Base-by-base conservation (phyloP, 2,797 vertebrate genomes). In the Myiothlypis chrysogaster region DNA sequence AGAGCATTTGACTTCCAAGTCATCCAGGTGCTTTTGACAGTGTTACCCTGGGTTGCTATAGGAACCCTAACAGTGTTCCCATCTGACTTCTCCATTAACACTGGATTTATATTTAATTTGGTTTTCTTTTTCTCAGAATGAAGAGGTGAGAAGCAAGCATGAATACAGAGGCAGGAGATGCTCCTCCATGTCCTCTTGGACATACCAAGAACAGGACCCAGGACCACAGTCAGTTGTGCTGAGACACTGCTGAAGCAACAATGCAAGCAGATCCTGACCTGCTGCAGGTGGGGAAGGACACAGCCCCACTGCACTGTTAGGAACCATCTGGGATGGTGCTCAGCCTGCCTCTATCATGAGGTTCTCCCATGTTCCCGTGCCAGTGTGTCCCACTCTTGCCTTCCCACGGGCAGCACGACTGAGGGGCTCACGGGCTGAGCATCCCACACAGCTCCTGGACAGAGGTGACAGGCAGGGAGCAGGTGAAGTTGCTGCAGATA, bases 401-500 rank as follows among this genome's bases (percentile, higher is more conserved):
- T 28, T 80, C 49, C 79, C 2, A 30, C 50, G 18, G 55, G 55
- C 77, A 18, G 50, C 32, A 12, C 17, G 50, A 28, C 55, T 0
- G 2, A 60, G 13, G 18, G 46, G 72, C 66, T 98, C 97, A 98
- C 0, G 97, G 97, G 88, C 98, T 97, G 73, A 99, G 98, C 30
- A 98, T 96, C 68, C 96, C 97, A 32, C 97, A 98, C n/a, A 99
- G 97, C 47, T 99, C 99, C 81, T 98, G 97, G 35, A 98, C 97
- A 20, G 98, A 98, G 1, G 98, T 98, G 97, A 99, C 89, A 1
- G 99, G 99, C 91, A 99, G 97, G 7, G 98, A 98, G 84, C 99
- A 99, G 68, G 98, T 71, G 32, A 98, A 99, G 97, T 98, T 98
- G 97, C 98, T 98, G 97, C 98, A 99, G 83, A 99, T 69, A 7